Base-by-base conservation (phyloP, 2,888 invertebrate species). In the Drosophila borealis region DNA sequence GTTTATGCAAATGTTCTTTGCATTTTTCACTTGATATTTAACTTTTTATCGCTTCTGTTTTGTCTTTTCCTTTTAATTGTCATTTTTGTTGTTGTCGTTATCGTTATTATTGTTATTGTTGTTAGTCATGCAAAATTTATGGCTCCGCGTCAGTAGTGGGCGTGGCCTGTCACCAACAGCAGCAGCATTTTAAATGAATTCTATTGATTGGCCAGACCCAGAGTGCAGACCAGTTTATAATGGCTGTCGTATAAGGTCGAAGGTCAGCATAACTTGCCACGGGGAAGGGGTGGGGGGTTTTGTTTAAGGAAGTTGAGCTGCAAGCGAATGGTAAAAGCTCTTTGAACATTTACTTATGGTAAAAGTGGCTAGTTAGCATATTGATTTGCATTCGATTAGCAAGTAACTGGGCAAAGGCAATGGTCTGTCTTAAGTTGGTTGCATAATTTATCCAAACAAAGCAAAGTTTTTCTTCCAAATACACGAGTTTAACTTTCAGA, bases 1-100 rank as follows among this genome's bases (percentile, higher is more conserved):
- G 14, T 14, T 64, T 83, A 86, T 88, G 87, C 81, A 86, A 88
- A 85, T 86, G 77, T 76, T 74, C 67, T 74, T 87, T 81, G 88
- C 74, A 78, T 81, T 86, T 80, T 80, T 67, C 64, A 78, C 86
- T 88, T 79, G 68, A 83, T 80, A 80, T 82, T 86, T 82, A 86
- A 81, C 70, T 78, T 81, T 78, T 72, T 74, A 68, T 69, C 74
- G 68, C 65, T 67, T 68, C 56, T 64, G 65, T 70, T 70, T 71
- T 50, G 42, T 37, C 36, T 45, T 34, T 37, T 39, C 21, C 44
- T 37, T 53, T 29, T 33, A n/a, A 14, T 56, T 54, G 37, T 34
- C 50, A 34, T 19, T 25, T 11, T 60, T 54, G 48, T 55, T 19
- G 10, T 53, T 51, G 34, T 44, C 45, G 37, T 37, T 55, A 45